Conservation (phyloP, 2,113 vertebrate species). For the Trogon melanurus region DNA sequence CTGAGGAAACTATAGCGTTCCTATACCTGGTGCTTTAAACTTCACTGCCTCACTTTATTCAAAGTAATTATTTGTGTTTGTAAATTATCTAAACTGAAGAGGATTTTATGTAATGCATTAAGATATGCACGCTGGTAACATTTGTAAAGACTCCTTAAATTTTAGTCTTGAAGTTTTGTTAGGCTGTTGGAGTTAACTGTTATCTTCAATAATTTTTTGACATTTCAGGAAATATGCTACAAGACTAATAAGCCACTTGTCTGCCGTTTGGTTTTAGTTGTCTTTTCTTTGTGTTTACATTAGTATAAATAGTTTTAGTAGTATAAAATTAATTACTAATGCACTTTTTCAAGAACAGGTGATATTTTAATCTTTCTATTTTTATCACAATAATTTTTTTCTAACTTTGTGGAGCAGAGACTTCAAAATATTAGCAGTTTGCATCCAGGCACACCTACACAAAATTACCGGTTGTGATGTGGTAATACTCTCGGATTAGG, state of each 20-base stretch:
- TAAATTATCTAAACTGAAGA: background rate
- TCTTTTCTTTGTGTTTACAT: background rate
- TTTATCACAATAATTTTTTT: background rate
- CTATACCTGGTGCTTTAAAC: background rate
- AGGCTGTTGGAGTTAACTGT: background rate
- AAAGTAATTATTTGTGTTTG: background rate
- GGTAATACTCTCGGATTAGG: background rate
- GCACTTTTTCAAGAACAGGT: background rate
- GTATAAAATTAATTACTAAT: background rate
- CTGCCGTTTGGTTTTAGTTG: background rate
- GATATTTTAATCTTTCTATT: background rate
- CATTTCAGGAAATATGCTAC: background rate
- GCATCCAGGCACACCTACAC: background rate
- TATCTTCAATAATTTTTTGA: background rate
- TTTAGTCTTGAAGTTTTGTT: background rate
- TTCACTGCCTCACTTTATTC: background rate
- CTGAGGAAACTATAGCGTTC: background rate
- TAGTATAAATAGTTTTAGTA: background rate
- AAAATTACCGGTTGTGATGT: background rate
- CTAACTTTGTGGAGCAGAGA: background rate
- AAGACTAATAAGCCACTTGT: background rate
- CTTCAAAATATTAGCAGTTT: background rate
- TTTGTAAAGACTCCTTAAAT: background rate
- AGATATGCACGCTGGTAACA: background rate
- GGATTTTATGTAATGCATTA: background rate